Evolutionary conservation across 1,140 invertebrate genomes (phyloP).

Genomic region (Pseudomyrmex dendroicus): DNA sequence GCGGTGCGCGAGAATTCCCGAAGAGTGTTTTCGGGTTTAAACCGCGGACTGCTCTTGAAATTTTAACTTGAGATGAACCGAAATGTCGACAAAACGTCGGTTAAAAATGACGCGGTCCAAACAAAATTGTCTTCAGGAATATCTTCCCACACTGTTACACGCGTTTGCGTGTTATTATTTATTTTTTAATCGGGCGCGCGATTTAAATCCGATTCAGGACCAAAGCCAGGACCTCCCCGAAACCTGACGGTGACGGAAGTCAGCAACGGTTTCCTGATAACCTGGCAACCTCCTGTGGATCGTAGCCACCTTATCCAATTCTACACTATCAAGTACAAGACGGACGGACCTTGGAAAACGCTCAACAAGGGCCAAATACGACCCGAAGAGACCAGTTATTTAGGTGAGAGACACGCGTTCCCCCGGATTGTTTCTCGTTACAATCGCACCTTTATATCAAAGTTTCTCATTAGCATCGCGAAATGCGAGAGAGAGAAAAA

Average conservation of each 20-base stretch:
- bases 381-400: conserved; percentile 94
- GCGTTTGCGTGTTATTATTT: no score
- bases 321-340: conserved; percentile 96
- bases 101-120: background rate
- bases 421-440: background rate
- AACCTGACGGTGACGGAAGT: conserved; percentile 95
- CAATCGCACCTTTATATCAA: conserved; percentile 12
- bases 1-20: no score
- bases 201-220: conserved; percentile 87
- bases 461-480: conserved; percentile 38
- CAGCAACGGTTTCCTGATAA: conserved; percentile 94
- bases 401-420: conserved; percentile 86
- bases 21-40: no score
- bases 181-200: no score
- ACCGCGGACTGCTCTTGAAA: no score
- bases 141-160: no score
- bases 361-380: conserved; percentile 94
- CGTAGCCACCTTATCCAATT: conserved; percentile 92
- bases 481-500: background rate
- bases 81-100: no score
- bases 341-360: conserved; percentile 94
- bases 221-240: conserved; percentile 93
- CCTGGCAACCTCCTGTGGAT: conserved; percentile 94
- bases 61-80: no score
- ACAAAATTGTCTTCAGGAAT: no score